Base-by-base conservation (phyloP, 2,113 vertebrate species). In the Paramormyrops kingsleyae region DNA sequence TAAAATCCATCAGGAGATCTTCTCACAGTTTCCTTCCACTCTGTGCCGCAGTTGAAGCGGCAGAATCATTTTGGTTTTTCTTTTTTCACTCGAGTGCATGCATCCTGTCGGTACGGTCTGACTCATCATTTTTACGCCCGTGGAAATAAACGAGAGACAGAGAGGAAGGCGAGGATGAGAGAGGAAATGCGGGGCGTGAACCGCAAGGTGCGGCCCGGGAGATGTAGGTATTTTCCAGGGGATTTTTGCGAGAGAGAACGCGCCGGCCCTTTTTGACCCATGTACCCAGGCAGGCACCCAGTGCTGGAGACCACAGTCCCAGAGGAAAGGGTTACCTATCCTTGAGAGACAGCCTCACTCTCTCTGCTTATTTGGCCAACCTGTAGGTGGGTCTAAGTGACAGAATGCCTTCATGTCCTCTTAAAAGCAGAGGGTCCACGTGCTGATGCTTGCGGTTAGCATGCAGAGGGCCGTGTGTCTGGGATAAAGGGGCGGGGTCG, bases 1-100 rank as follows among this genome's bases (percentile, higher is more conserved):
- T 91, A 89, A 87, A 92, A 91, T 90, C 87, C 90, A 80, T 70
- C 86, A 70, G 66, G 87, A 53, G 17, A 35, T 91, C 90, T 90
- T 49, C 87, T 91, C 66, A 89, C 90, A 89, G 52, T 89, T 83
- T 56, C 92, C 91, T 90, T 87, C 21, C 44, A 77, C 24, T 49
- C 9, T 84, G 35, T 50, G 46, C 19, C 10, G 53, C 31, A 24
- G 19, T 31, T 1, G 35, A 59, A 62, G 87, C 35, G 21, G 86
- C 27, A 50, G 84, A 86, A 86, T 86, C 12, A 12, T 62, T 62
- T 62, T 1, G 24, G 21, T 62, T 62, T 31, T 53, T n/a, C 2
- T 19, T 2, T 35, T 27, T 87, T 77, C 70, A 39, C 70, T 80
- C 74, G n/a, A n/a, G 42, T 5, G 46, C 83, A 17, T 31, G 47